Conservation (phyloP, 2,113 vertebrate genomes). For the Tricholaema leucomelas region DNA sequence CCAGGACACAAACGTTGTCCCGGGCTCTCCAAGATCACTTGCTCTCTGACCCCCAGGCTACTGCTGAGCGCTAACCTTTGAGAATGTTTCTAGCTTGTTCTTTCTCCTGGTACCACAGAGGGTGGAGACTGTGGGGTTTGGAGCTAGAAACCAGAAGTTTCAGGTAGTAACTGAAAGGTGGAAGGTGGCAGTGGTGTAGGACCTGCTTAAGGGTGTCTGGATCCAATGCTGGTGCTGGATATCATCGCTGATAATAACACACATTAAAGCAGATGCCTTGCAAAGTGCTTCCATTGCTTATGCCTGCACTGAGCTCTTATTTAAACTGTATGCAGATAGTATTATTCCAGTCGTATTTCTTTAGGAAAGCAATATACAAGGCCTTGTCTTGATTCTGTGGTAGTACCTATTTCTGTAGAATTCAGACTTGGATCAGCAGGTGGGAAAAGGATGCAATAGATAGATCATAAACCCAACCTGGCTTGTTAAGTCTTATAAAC, state of each 20-base stretch:
- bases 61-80: background rate
- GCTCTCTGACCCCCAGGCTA: background rate
- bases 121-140: background rate
- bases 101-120: background rate
- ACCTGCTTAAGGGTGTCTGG: accelerated
- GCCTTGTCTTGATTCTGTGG: background rate
- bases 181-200: background rate
- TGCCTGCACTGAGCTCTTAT: background rate
- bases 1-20: accelerated
- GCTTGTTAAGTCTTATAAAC: background rate
- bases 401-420: background rate
- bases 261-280: too few relatives aligned
- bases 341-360: background rate
- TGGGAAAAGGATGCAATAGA: background rate
- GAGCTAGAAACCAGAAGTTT: background rate
- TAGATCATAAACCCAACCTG: background rate
- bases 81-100: background rate
- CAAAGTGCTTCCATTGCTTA: background rate
- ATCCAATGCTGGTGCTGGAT: background rate
- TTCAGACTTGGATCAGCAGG: background rate
- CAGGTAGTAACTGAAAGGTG: background rate
- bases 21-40: background rate
- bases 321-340: background rate
- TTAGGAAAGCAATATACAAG: background rate
- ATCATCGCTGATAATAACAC: accelerated